A percentile compares a stretch with the other conserved stretches of the same genome.
Evolutionary conservation across 2,113 vertebrate genomes (phyloP).

Genomic region (Mastomys natalensis): DNA sequence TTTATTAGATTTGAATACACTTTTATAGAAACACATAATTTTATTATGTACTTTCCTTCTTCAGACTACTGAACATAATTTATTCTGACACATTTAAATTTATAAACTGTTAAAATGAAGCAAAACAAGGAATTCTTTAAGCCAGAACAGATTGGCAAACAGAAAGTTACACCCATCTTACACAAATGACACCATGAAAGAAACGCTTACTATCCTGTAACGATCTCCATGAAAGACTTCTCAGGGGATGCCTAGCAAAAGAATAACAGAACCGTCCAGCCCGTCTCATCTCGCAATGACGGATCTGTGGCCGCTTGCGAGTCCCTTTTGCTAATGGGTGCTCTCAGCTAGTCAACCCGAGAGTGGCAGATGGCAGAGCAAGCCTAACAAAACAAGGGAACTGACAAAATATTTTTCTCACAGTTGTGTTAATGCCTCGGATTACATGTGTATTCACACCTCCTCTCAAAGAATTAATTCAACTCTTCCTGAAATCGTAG

Average conservation of each 20-base stretch:
- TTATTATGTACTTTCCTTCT: conserved; percentile 40
- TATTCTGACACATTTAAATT: conserved; percentile 39
- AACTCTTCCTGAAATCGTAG: conserved; percentile 67
- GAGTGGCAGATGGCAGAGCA: conserved; percentile 80
- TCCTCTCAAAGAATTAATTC: conserved; percentile 82
- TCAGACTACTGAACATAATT: conserved; percentile 29
- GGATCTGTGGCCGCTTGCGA: conserved; percentile 51
- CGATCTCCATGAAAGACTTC: background rate
- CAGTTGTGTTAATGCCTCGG: conserved; percentile 78
- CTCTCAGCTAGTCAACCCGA: conserved; percentile 59
- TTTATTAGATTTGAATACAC: conserved; percentile 25
- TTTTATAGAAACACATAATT: conserved; percentile 10
- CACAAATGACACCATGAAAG: conserved; percentile 11
- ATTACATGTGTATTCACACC: conserved; percentile 82
- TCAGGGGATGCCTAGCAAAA: background rate
- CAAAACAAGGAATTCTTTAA: conserved; percentile 34
- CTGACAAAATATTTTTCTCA: conserved; percentile 83
- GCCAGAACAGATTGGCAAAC: conserved; percentile 40
- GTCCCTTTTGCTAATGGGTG: conserved; percentile 45
- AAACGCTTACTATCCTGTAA: background rate
- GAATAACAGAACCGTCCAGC: background rate
- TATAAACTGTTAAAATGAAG: conserved; percentile 24
- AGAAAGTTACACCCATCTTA: conserved; percentile 29
- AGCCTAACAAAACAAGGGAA: conserved; percentile 70
- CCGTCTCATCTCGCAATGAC: background rate